A percentile compares a stretch with the other conserved stretches of the same genome.
Evolutionary conservation across 2,113 vertebrate species (phyloP).

Genomic region (Charina bottae): DNA sequence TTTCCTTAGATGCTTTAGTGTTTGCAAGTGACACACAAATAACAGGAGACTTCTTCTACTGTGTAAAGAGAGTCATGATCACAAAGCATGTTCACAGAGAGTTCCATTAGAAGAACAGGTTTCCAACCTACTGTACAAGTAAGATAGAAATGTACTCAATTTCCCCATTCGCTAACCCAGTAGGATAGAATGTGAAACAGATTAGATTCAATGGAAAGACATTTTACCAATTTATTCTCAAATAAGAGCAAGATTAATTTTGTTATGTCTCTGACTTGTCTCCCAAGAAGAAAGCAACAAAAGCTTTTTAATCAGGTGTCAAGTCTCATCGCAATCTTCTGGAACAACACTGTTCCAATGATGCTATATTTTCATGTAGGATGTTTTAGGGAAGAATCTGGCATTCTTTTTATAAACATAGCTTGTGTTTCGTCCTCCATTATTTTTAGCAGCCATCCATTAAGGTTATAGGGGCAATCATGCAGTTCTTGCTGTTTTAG

Average conservation of each 20-base stretch:
- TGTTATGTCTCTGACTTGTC: slow-evolving; percentile 2
- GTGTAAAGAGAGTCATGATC: slow-evolving; percentile 42
- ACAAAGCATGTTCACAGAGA: slow-evolving; percentile 38
- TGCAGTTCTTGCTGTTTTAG: not conserved
- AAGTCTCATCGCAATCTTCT: not conserved
- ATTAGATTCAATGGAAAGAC: slow-evolving; percentile 46
- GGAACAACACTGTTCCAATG: slow-evolving; percentile 22
- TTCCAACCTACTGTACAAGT: slow-evolving; percentile 41
- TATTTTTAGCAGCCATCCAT: not conserved
- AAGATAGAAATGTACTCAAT: slow-evolving; percentile 48
- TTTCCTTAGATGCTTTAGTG: slow-evolving; percentile 29
- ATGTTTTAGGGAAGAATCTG: not conserved
- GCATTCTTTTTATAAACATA: not conserved
- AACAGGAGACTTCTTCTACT: not conserved
- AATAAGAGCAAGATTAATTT: slow-evolving; percentile 55
- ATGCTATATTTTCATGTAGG: not conserved
- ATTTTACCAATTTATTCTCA: slow-evolving; percentile 42
- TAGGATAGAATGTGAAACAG: slow-evolving; percentile 34
- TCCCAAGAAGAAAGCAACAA: slow-evolving; percentile 50
- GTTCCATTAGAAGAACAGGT: slow-evolving; percentile 39
- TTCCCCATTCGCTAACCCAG: slow-evolving; percentile 37
- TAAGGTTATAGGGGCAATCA: not conserved
- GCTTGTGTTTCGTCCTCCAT: not conserved
- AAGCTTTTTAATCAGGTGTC: slow-evolving; percentile 45
- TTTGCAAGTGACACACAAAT: slow-evolving; percentile 12